A percentile compares a stretch with the other conserved stretches of the same genome.
Evolutionary conservation across 2,888 invertebrate species (phyloP).

Genomic region (Nemotelus nigrinus): DNA sequence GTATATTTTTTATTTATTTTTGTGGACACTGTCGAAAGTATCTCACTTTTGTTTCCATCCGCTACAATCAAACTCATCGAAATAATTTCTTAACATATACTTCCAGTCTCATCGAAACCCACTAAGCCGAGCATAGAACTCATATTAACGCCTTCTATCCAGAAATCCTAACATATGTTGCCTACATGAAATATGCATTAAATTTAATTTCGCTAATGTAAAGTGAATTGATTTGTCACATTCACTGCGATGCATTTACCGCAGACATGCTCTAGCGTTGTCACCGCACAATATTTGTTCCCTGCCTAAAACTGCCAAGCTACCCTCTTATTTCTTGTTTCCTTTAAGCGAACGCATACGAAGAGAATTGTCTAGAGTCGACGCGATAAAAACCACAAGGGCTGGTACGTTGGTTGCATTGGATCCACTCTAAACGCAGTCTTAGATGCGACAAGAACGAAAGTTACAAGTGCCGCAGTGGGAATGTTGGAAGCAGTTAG

Average conservation of each 20-base stretch:
- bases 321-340: background rate
- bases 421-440: background rate
- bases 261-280: conserved; percentile 4
- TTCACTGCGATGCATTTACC: conserved; percentile 43
- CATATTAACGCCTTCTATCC: background rate
- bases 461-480: background rate
- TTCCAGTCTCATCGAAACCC: too few species aligned
- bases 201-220: conserved; percentile 49
- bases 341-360: background rate
- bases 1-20: too few species aligned
- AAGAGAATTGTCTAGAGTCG: background rate
- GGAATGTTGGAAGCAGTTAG: too few species aligned
- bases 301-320: background rate
- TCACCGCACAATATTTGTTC: conserved; percentile 2
- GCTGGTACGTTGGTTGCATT: too few species aligned
- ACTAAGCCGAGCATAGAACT: too few species aligned
- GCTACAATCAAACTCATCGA: too few species aligned
- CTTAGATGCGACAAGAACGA: background rate
- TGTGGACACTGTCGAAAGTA: too few species aligned
- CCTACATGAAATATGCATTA: conserved; percentile 48
- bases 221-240: conserved; percentile 50
- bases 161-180: conserved; percentile 45
- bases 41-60: too few species aligned
- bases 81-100: too few species aligned
- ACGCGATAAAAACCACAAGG: too few species aligned